Evolutionary conservation across 2,888 invertebrate species (phyloP).

Genomic region (Eueremaeus valkanovi): DNA sequence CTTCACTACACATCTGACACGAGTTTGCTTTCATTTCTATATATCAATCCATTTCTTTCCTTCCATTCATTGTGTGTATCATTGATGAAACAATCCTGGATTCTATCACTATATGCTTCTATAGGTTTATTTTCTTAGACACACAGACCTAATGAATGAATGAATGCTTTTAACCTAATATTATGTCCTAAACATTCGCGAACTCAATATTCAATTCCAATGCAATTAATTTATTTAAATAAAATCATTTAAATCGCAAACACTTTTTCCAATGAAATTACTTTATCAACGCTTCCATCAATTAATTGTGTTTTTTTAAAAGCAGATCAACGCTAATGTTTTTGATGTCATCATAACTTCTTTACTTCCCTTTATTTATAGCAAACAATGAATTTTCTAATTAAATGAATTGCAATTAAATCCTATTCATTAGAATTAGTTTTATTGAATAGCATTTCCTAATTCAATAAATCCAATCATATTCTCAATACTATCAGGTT

Average conservation of each 20-base stretch:
- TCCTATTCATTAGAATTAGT: not conserved
- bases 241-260: constrained; percentile 12
- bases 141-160: not conserved
- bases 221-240: constrained; percentile 2
- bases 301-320: not conserved
- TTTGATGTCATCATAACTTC: not conserved
- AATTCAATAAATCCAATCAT: not conserved
- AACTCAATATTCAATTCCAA: not conserved
- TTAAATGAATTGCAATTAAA: too few species aligned
- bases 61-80: not conserved
- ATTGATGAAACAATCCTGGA: not conserved
- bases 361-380: not conserved
- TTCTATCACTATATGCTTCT: too few species aligned
- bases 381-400: too few species aligned
- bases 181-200: not conserved
- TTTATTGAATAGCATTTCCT: too few species aligned
- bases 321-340: too few species aligned
- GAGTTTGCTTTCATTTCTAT: too few species aligned
- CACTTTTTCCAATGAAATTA: not conserved
- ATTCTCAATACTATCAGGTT: too few species aligned
- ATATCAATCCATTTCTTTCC: not conserved
- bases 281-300: not conserved
- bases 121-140: not conserved
- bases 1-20: too few species aligned
- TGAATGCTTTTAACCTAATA: not conserved